Percentiles rank a stretch among this genome's conserved stretches.
Conservation (phyloP, 2,113 vertebrate genomes). For the Asarcornis scutulata region DNA sequence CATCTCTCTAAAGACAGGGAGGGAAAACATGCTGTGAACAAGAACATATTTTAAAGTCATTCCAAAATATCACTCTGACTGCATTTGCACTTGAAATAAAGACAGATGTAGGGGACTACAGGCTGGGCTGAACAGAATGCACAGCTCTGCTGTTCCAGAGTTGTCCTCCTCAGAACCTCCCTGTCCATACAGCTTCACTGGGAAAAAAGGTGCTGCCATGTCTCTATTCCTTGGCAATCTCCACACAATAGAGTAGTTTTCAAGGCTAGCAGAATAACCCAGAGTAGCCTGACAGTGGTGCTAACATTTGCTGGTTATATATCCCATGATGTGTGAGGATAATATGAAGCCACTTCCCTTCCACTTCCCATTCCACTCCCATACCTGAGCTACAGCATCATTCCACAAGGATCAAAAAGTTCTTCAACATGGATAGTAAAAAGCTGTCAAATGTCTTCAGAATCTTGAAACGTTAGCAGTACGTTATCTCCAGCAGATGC, state of each 20-base stretch:
- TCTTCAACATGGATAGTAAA: background rate
- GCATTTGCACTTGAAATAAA: background rate
- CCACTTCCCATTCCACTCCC: background rate
- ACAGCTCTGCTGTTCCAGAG: background rate
- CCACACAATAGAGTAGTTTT: background rate
- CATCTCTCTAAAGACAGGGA: conserved; percentile 84
- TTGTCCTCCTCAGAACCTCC: background rate
- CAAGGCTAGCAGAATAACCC: background rate
- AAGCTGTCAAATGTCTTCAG: background rate
- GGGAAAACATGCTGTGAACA: background rate
- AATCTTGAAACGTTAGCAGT: background rate
- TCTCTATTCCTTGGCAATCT: background rate
- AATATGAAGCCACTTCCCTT: background rate
- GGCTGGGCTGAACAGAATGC: rapidly evolving
- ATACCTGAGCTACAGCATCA: background rate
- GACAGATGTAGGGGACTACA: background rate
- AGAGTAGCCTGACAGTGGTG: background rate
- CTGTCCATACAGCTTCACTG: background rate
- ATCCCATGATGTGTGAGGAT: background rate
- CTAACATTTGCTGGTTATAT: background rate
- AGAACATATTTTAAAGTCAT: background rate
- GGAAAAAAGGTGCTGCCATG: background rate
- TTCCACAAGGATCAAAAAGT: background rate
- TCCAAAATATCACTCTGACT: background rate
- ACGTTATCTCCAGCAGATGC: background rate